phyloP scores from a whole-genome alignment of 2,888 invertebrate genomes.

The Escarpia spicata region DNA sequence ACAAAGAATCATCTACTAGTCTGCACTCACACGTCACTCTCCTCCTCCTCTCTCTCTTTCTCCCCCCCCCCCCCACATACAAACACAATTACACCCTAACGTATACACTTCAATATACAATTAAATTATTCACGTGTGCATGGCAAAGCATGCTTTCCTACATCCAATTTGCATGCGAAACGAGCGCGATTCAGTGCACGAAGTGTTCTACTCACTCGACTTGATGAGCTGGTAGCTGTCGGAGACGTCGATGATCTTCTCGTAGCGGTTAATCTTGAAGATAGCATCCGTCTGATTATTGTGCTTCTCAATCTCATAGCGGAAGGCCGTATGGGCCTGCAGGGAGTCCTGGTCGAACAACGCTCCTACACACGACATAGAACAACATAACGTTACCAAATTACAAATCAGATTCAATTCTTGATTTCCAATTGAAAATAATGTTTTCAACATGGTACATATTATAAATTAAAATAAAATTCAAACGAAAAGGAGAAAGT shows the following conservation, averaged over 20 bases:
- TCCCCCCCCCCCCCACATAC: not conserved
- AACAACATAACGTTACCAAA: not conserved
- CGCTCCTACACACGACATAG: conserved; percentile 31
- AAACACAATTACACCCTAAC: not conserved
- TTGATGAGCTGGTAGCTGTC: conserved; percentile 39
- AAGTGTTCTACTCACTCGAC: conserved; percentile 34
- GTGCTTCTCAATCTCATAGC: conserved; percentile 40
- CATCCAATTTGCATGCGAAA: not conserved
- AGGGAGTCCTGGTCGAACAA: conserved; percentile 36
- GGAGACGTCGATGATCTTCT: conserved; percentile 37
- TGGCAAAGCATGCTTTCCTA: not conserved
- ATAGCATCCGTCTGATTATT: conserved; percentile 35
- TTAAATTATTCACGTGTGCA: not conserved
- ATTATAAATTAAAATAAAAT: too few species aligned
- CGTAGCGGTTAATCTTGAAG: conserved; percentile 38
- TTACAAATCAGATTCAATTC: too few species aligned
- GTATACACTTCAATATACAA: not conserved
- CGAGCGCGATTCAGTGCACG: not conserved
- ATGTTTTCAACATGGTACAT: too few species aligned
- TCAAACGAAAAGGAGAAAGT: too few species aligned
- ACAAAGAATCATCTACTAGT: too few species aligned
- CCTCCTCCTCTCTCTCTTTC: too few species aligned
- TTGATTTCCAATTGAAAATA: too few species aligned
- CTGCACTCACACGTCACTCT: too few species aligned
- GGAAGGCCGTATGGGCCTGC: conserved; percentile 38